Evolutionary conservation across 2,888 invertebrate species (phyloP), one percentile per base, ranked within the genome.

Genomic region (Xestia sexstrigata): DNA sequence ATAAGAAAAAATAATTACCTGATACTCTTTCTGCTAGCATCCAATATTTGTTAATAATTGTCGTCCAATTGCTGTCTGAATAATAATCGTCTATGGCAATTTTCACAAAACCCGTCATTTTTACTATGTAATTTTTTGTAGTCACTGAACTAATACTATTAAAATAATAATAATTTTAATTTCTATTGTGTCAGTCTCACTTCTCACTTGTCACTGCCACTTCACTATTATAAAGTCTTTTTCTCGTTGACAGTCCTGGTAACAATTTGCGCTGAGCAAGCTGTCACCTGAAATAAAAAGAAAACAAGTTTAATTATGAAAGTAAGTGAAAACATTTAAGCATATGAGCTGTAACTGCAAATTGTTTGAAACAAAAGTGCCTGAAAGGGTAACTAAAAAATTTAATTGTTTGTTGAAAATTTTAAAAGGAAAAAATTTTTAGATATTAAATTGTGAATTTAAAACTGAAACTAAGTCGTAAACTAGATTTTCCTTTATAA

Each of bases 21-120:
- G 98, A 98, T 86, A 98, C 98, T 93, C 97, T 97, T 92, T 98
- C 98, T 62, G 98, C 97, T 85, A 98, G 96, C 92, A 97, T 97
- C 95, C 98, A 98, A 91, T 98, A 98, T 93, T 98, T 97, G 91
- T 98, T 97, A 70, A 98, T 97, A 83, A 97, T 97, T 70, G 97
- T 97, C 69, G 97, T 97, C 95, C 97, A 97, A 90, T 97, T 97
- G 89, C 95, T 97, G 83, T 97, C 97, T 49, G 97, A 97, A 89
- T 97, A 97, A 87, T 97, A 97, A 92, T 97, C 97, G 90, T 97
- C 97, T 85, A 97, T 96, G 42, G 98, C 98, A 87, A 98, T 97
- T 92, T 97, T 97, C 90, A 97, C 97, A 88, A 98, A 97, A 88
- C 97, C 97, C 87, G 97, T 97, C 96, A 97, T 97, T 93, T 96